These are phyloP conservation scores for Nebria salina DNA, from an alignment of 2,888 invertebrate species.

Conservation along the genomic window DNA sequence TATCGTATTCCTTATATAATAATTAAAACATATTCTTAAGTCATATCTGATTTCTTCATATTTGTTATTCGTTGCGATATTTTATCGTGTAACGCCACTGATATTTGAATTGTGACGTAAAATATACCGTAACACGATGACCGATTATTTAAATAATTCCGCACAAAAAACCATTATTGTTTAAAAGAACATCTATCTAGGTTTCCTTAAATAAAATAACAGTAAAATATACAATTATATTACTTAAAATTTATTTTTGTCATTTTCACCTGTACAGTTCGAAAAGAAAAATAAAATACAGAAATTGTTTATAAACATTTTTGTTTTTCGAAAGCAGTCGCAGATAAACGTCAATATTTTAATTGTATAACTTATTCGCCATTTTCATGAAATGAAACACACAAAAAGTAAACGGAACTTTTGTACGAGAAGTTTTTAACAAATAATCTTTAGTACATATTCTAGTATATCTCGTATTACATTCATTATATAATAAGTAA, in stretches of 20 bases:
- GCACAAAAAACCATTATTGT: not conserved
- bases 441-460: conserved; percentile 11
- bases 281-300: conserved; percentile 9
- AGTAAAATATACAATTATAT: conserved; percentile 23
- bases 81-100: conserved; percentile 10
- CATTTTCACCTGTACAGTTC: conserved; percentile 23
- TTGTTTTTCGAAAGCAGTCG: conserved; percentile 13
- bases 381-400: conserved; percentile 9
- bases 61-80: too few relatives aligned
- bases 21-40: too few relatives aligned
- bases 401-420: conserved; percentile 3
- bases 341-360: conserved; percentile 5
- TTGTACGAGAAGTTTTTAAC: conserved; percentile 5
- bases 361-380: conserved; percentile 12
- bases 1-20: too few relatives aligned
- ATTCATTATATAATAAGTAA: conserved; percentile 36
- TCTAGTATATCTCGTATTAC: conserved; percentile 24
- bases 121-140: conserved; percentile 18
- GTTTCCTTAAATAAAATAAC: not conserved
- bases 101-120: conserved; percentile 10
- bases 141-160: conserved; percentile 3
- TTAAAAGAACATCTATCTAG: not conserved
- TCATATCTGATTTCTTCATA: too few relatives aligned
- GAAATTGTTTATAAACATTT: conserved; percentile 5
- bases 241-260: conserved; percentile 25